Evolutionary conservation across 2,113 vertebrate species (phyloP), one percentile per base, ranked within the genome.

Genomic region (Boleophthalmus pectinirostris): DNA sequence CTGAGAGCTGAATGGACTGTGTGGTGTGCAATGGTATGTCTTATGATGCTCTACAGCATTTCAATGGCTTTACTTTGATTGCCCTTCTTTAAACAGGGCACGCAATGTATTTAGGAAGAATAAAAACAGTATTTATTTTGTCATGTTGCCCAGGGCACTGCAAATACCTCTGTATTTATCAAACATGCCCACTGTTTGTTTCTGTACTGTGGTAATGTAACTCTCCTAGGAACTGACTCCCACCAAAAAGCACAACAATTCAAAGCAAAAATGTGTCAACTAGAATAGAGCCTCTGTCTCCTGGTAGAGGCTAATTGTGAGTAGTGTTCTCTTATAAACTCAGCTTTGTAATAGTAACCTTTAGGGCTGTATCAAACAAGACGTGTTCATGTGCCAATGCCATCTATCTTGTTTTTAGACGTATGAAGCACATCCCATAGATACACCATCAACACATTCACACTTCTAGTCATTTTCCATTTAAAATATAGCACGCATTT

Each of bases 211-310:
- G 80, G 86, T 87, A 76, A 81, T 79, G 85, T 89, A 74, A 86
- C 75, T 82, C 82, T 84, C 57, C 64, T 79, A 73, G 76, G 79
- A 83, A 67, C 75, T 88, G 80, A 79, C 79, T 80, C 66, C 81
- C 79, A 83, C 70, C 82, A 76, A 71, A 80, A 92, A 92, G 91
- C 89, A 91, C 89, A 93, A 90, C 75, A 77, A 83, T 85, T 88
- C 70, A 64, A 73, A 73, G 69, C 83, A 67, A 81, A 68, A 70
- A 74, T 82, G 84, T 90, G 79, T 72, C 45, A 73, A 68, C 81
- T 89, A 90, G 87, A 81, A 45, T 88, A 89, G 79, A 86, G 73
- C 87, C 80, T 83, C 33, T 69, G 61, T 51, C 75, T 77, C 66
- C 78, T 77, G 78, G 71, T 51, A 74, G 66, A 84, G 78, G 56